These are phyloP conservation scores for Zootoca vivipara DNA, from an alignment of 2,113 vertebrate genomes.

Conservation along the genomic window DNA sequence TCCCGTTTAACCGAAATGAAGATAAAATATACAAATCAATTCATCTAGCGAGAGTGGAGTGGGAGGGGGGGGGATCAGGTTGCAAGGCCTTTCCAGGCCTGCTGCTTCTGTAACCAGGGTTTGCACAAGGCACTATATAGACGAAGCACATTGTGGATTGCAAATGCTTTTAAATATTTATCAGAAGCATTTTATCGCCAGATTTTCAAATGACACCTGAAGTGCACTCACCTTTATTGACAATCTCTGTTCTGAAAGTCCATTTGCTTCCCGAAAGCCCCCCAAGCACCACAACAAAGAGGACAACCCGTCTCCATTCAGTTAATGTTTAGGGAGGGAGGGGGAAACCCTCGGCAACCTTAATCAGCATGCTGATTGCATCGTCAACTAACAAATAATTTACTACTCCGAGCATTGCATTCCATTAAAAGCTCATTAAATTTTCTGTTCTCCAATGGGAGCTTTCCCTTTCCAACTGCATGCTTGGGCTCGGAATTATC, in stretches of 20 bases:
- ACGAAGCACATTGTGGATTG: slow-evolving; percentile 65
- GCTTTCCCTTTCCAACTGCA: slow-evolving; percentile 78
- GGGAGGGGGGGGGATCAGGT: slow-evolving; percentile 45
- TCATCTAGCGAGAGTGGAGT: slow-evolving; percentile 47
- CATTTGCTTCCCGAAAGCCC: slow-evolving; percentile 77
- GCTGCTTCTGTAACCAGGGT: slow-evolving; percentile 71
- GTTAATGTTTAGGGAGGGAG: slow-evolving; percentile 76
- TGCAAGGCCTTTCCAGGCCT: slow-evolving; percentile 70
- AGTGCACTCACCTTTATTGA: slow-evolving; percentile 84
- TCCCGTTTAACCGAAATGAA: background rate
- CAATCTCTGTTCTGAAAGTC: slow-evolving; percentile 76
- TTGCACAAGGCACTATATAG: slow-evolving; percentile 57
- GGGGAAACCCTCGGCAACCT: slow-evolving; percentile 78
- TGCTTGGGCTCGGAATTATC: slow-evolving; percentile 73
- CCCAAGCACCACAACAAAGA: slow-evolving; percentile 77
- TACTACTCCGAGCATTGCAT: slow-evolving; percentile 84
- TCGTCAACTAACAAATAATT: slow-evolving; percentile 88
- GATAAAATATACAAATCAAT: background rate
- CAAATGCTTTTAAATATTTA: slow-evolving; percentile 82
- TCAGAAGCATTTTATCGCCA: slow-evolving; percentile 76
- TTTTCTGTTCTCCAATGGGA: slow-evolving; percentile 85
- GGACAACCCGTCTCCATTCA: slow-evolving; percentile 75
- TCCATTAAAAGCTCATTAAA: slow-evolving; percentile 88
- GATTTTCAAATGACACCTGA: slow-evolving; percentile 78
- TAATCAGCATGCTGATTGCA: slow-evolving; percentile 88